Conservation (phyloP, 2,888 invertebrate genomes). For the Fragum sueziense region DNA sequence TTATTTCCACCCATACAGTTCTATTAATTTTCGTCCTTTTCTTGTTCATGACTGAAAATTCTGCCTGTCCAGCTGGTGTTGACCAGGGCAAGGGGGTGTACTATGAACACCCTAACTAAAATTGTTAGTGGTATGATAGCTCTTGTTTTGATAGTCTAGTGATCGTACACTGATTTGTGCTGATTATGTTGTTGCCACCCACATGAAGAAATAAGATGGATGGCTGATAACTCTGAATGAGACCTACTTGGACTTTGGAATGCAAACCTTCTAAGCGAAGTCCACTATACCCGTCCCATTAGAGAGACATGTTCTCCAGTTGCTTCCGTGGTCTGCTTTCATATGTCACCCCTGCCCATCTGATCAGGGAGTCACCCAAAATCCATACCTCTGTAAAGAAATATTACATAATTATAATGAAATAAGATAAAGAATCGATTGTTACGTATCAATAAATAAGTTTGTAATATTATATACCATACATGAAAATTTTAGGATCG, state of each 20-base stretch:
- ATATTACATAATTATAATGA: no score
- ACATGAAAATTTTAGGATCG: no score
- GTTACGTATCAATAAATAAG: no score
- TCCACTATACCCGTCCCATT: slow-evolving; percentile 27
- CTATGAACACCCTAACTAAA: slow-evolving; percentile 23
- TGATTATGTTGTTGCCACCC: slow-evolving; percentile 33
- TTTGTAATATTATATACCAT: no score
- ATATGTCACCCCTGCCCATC: slow-evolving; percentile 22
- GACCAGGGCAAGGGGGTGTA: slow-evolving; percentile 30
- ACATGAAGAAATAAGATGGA: slow-evolving; percentile 22
- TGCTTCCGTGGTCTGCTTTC: not conserved
- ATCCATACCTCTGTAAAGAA: slow-evolving; percentile 40
- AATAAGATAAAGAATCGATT: no score
- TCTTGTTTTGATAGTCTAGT: slow-evolving; percentile 7
- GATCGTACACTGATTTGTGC: slow-evolving; percentile 23
- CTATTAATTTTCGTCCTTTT: slow-evolving; percentile 23
- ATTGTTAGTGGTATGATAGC: slow-evolving; percentile 1
- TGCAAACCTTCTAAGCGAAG: slow-evolving; percentile 14
- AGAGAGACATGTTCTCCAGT: not conserved
- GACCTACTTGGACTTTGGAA: slow-evolving; percentile 12
- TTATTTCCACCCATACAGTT: no score
- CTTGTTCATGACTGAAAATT: not conserved
- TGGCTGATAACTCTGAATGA: slow-evolving; percentile 20
- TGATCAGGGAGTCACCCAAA: slow-evolving; percentile 31
- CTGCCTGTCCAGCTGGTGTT: not conserved